A percentile compares a stretch with the other conserved stretches of the same genome.
Conservation (phyloP, 2,888 invertebrate genomes). For the Amphiduros pacificus region DNA sequence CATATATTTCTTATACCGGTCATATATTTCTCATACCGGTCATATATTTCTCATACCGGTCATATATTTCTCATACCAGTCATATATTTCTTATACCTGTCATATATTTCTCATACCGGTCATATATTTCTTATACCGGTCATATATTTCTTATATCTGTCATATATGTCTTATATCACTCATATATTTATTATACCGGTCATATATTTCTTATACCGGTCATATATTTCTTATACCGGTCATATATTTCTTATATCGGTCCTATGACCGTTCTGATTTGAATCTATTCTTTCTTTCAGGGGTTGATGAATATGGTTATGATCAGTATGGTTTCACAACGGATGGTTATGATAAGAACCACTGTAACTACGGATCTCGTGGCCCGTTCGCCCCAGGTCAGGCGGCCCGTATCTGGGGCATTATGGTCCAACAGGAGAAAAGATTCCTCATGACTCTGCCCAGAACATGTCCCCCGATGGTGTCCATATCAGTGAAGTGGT, state of each 20-base stretch:
- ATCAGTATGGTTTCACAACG: slow-evolving; percentile 51
- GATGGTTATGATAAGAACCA: slow-evolving; percentile 41
- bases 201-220: background rate
- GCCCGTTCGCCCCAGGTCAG: slow-evolving; percentile 32
- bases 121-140: too few species aligned
- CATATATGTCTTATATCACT: background rate
- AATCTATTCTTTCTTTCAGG: slow-evolving; percentile 2
- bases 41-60: too few species aligned
- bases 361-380: slow-evolving; percentile 47
- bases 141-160: too few species aligned
- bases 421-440: background rate
- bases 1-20: too few species aligned
- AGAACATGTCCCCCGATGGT: background rate
- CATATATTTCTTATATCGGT: too few species aligned
- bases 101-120: too few species aligned
- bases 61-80: too few species aligned
- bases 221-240: too few species aligned
- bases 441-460: slow-evolving; percentile 5
- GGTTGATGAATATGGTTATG: slow-evolving; percentile 50
- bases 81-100: too few species aligned
- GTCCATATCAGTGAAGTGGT: background rate
- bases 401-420: background rate
- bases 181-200: background rate
- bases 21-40: too few species aligned
- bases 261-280: too few species aligned